These are phyloP conservation scores for Entelurus aequoreus DNA, from an alignment of 2,113 vertebrate species.

Conservation along the genomic window DNA sequence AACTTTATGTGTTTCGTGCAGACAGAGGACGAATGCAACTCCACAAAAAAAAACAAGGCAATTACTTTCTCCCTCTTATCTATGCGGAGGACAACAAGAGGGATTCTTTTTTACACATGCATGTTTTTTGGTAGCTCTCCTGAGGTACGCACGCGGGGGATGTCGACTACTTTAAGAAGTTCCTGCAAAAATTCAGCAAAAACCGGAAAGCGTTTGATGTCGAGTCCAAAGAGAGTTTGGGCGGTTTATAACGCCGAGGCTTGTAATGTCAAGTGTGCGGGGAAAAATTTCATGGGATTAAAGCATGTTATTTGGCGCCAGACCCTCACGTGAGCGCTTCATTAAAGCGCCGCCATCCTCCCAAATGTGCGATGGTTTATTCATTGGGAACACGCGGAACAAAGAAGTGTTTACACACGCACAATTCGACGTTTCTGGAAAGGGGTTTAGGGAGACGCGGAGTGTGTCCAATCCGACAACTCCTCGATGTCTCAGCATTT, in stretches of 20 bases:
- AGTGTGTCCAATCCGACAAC: too few relatives aligned
- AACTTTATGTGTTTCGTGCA: slow-evolving; percentile 23
- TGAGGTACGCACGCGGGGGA: slow-evolving; percentile 23
- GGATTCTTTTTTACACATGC: slow-evolving; percentile 39
- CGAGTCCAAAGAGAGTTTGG: slow-evolving; percentile 36
- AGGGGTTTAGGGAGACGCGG: too few relatives aligned
- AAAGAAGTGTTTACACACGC: slow-evolving; percentile 29
- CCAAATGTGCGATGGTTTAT: slow-evolving; percentile 33
- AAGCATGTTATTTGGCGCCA: slow-evolving; percentile 30
- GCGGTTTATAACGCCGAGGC: slow-evolving; percentile 34
- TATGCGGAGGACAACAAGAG: slow-evolving; percentile 42
- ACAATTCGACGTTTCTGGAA: not conserved
- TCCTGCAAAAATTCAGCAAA: slow-evolving; percentile 43
- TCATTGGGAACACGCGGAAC: slow-evolving; percentile 15
- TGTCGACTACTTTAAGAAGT: slow-evolving; percentile 36
- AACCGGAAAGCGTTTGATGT: slow-evolving; percentile 53
- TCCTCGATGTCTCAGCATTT: too few relatives aligned
- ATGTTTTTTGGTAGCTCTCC: slow-evolving; percentile 38
- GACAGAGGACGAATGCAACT: slow-evolving; percentile 21
- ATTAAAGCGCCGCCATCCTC: slow-evolving; percentile 54
- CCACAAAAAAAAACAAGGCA: slow-evolving; percentile 22
- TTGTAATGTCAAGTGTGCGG: slow-evolving; percentile 49
- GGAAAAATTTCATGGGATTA: slow-evolving; percentile 28
- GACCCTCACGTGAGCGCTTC: slow-evolving; percentile 28
- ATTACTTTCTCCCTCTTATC: slow-evolving; percentile 36